Evolutionary conservation across 2,113 vertebrate genomes (phyloP).

Genomic region (Delphinus delphis): DNA sequence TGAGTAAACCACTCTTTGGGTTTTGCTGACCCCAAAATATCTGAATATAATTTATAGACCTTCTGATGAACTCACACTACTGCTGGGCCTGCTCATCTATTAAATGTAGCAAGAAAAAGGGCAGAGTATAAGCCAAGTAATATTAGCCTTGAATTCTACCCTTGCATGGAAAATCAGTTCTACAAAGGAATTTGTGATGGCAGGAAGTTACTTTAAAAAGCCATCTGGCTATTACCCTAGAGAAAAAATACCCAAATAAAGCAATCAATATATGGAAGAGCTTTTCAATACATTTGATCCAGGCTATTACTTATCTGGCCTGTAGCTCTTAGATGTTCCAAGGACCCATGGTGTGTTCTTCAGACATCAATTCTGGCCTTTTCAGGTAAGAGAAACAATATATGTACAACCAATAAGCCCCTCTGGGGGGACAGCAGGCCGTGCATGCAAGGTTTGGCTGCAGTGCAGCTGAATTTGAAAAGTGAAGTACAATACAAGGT

Average conservation of each 20-base stretch:
- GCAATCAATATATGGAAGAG: background rate
- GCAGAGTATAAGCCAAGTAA: constrained; percentile 23
- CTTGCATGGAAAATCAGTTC: constrained; percentile 12
- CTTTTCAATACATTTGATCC: constrained; percentile 26
- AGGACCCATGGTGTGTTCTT: background rate
- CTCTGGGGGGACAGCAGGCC: background rate
- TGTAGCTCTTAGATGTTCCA: background rate
- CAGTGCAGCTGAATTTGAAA: background rate
- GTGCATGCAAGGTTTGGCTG: accelerated
- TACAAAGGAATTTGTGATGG: constrained; percentile 35
- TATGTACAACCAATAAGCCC: background rate
- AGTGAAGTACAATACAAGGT: background rate
- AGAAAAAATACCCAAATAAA: constrained; percentile 10
- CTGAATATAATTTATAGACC: constrained; percentile 52
- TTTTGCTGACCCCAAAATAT: constrained; percentile 62
- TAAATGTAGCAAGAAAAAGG: background rate
- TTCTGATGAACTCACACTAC: constrained; percentile 36
- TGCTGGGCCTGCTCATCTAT: background rate
- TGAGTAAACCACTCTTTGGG: constrained; percentile 52
- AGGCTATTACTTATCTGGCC: constrained; percentile 23
- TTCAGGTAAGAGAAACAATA: background rate
- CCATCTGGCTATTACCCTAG: background rate
- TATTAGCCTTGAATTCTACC: constrained; percentile 47
- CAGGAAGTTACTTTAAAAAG: constrained; percentile 49
- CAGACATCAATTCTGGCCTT: background rate